These are phyloP conservation scores for Ophion ventricosus DNA, from an alignment of 2,888 invertebrate genomes.

Conservation along the genomic window DNA sequence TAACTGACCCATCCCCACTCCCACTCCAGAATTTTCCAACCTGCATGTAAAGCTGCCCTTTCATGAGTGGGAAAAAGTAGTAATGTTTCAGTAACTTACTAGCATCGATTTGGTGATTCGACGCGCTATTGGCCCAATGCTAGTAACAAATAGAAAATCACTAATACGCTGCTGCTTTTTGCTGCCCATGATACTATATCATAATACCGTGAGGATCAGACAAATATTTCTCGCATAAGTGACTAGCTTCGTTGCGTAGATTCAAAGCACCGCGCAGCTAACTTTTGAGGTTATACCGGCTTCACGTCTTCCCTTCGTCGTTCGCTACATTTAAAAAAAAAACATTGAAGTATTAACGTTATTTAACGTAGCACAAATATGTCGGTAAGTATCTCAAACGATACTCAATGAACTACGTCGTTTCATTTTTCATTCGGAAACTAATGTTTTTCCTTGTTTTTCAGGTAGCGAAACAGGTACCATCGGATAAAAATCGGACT, in stretches of 20 bases:
- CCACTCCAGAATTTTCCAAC: too few species aligned
- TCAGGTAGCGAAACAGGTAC: slow-evolving; percentile 74
- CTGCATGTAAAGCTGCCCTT: too few species aligned
- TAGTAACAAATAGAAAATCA: too few species aligned
- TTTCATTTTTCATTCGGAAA: neutral
- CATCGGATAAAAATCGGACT: neutral
- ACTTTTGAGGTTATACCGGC: neutral
- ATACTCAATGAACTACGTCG: neutral
- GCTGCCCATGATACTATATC: too few species aligned
- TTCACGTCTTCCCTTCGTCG: neutral
- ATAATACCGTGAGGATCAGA: neutral
- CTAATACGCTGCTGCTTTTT: too few species aligned
- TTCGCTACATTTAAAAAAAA: neutral
- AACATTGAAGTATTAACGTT: neutral
- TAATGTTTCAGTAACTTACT: too few species aligned
- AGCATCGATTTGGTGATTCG: too few species aligned
- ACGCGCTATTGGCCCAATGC: too few species aligned
- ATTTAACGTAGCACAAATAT: slow-evolving; percentile 56
- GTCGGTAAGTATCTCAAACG: slow-evolving; percentile 73
- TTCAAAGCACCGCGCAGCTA: neutral
- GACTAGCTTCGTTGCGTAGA: neutral
- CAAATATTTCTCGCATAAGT: neutral
- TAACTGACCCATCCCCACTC: too few species aligned
- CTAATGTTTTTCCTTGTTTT: slow-evolving; percentile 63
- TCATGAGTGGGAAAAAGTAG: too few species aligned